These are phyloP conservation scores for Catharus bicknelli DNA, from an alignment of 2,113 vertebrate species.

Conservation along the genomic window DNA sequence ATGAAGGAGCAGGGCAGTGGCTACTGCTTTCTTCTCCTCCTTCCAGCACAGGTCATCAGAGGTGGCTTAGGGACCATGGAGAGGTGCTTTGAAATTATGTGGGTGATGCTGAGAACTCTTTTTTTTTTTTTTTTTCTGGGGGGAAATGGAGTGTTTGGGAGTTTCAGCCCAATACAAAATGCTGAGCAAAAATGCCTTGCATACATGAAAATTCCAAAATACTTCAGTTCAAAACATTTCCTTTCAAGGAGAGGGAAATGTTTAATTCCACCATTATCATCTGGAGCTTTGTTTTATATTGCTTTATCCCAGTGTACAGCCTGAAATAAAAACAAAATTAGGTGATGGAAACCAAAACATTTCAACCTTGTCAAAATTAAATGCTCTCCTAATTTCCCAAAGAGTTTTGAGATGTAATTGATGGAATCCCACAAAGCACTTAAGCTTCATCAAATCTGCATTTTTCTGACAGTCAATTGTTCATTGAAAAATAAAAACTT, in stretches of 20 bases:
- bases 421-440: constrained; percentile 49
- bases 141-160: neutral
- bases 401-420: constrained; percentile 48
- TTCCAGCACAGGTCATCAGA: neutral
- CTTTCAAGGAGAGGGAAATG: neutral
- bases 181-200: neutral
- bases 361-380: constrained; percentile 59
- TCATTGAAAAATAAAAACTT: constrained; percentile 45
- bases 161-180: neutral
- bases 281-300: neutral
- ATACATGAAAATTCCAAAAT: neutral
- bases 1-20: neutral
- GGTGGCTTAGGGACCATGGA: neutral
- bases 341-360: constrained; percentile 28
- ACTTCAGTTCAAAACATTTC: neutral
- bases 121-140: neutral
- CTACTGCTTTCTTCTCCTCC: rapidly evolving
- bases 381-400: constrained; percentile 51
- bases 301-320: neutral
- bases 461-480: constrained; percentile 49
- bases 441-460: constrained; percentile 52
- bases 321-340: constrained; percentile 54
- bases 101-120: neutral
- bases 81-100: neutral
- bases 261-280: neutral